phyloP scores from a whole-genome alignment of 1,140 invertebrate genomes.

The Ostrea edulis region DNA sequence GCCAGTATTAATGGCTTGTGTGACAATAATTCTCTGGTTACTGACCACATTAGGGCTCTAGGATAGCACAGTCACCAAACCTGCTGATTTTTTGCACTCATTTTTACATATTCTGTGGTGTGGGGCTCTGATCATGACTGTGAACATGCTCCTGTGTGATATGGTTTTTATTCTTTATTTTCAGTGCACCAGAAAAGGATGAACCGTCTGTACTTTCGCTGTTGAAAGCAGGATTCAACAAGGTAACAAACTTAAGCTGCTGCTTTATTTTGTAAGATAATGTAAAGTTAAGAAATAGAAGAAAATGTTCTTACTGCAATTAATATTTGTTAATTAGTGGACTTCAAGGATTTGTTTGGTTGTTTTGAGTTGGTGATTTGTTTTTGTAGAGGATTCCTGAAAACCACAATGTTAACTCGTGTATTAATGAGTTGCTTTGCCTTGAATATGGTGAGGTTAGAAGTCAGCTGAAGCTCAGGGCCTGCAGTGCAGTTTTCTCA shows the following conservation, averaged over 20 bases:
- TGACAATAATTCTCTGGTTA: neutral
- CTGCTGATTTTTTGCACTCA: neutral
- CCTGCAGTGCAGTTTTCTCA: conserved; percentile 88
- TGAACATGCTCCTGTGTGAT: neutral
- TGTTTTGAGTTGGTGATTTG: neutral
- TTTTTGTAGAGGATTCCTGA: conserved; percentile 86
- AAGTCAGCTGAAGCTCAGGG: conserved; percentile 81
- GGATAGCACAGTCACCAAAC: neutral
- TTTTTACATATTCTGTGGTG: neutral
- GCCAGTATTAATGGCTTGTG: neutral
- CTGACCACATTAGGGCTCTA: neutral
- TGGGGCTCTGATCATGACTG: neutral
- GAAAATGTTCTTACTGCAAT: neutral
- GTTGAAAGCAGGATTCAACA: conserved; percentile 79
- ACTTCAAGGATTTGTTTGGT: neutral
- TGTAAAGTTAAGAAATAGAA: neutral
- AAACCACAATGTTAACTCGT: conserved; percentile 84
- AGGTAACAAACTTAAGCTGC: conserved; percentile 71
- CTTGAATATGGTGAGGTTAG: conserved; percentile 85
- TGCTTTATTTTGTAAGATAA: neutral
- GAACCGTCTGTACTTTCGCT: conserved; percentile 75
- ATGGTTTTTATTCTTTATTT: conserved; percentile 54
- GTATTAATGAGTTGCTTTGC: conserved; percentile 87
- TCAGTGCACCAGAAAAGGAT: conserved; percentile 77
- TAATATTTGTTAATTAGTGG: no score